A percentile compares a stretch with the other conserved stretches of the same genome.
Conservation (phyloP, 2,888 invertebrate species). For the Halictus ligatus region DNA sequence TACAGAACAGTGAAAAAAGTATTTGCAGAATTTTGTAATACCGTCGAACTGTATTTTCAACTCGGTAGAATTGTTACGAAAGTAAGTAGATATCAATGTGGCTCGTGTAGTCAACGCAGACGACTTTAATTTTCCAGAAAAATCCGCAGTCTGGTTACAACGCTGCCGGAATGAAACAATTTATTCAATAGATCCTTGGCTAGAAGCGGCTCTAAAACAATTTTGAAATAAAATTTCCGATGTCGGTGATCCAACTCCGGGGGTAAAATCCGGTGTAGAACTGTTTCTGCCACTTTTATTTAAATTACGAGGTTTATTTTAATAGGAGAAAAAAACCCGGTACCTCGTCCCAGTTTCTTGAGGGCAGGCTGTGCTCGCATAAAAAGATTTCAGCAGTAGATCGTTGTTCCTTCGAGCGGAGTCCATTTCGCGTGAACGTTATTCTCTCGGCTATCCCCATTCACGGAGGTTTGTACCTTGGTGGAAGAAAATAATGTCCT, state of each 20-base stretch:
- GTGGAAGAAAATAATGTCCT: conserved; percentile 22
- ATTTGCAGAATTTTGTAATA: too few species aligned
- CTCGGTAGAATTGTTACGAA: too few species aligned
- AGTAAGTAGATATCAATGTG: too few species aligned
- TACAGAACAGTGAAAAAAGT: too few species aligned
- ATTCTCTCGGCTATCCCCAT: background rate
- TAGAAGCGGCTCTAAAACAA: background rate
- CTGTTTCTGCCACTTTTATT: background rate
- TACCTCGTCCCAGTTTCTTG: background rate
- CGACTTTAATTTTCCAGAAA: too few species aligned
- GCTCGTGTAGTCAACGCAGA: too few species aligned
- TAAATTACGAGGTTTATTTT: background rate
- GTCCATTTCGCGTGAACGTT: background rate
- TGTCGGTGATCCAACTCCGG: background rate
- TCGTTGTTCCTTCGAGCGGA: background rate
- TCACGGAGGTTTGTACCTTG: background rate
- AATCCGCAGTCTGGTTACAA: too few species aligned
- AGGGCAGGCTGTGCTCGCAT: background rate
- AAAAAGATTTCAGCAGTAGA: background rate
- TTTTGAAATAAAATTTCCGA: background rate
- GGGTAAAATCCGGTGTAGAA: background rate
- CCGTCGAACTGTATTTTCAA: too few species aligned
- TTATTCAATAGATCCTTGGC: background rate
- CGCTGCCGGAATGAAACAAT: background rate
- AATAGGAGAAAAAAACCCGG: background rate